These are phyloP conservation scores for Rhabdomys dilectus DNA, from an alignment of 2,113 vertebrate species.

Conservation along the genomic window DNA sequence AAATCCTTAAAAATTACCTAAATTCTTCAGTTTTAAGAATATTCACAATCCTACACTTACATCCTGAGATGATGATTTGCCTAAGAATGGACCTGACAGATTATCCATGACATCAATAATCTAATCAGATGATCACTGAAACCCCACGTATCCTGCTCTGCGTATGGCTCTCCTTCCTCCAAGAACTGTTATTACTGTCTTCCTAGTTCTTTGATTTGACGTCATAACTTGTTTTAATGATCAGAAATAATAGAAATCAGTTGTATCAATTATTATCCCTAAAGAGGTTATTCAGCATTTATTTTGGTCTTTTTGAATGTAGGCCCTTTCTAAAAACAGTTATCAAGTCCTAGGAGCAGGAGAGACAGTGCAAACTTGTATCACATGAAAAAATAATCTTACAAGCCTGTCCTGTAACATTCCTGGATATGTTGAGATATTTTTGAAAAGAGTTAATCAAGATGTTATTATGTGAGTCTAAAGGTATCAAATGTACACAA, in stretches of 20 bases:
- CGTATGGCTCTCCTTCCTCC: no score
- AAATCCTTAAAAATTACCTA: not conserved
- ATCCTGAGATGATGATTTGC: not conserved
- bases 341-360: not conserved
- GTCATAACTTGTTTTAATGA: not conserved
- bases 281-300: not conserved
- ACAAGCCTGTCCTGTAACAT: not conserved
- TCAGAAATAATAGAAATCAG: not conserved
- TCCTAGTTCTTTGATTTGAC: not conserved
- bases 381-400: rapidly evolving
- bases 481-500: not conserved
- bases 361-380: not conserved
- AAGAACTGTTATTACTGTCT: not conserved
- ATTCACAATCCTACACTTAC: not conserved
- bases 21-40: not conserved
- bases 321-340: not conserved
- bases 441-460: not conserved
- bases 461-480: no score
- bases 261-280: not conserved
- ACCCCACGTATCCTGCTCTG: no score
- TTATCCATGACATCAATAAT: not conserved
- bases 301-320: not conserved
- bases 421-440: no score
- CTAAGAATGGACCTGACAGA: not conserved
- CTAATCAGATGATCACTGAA: not conserved